Evolutionary conservation across 2,113 vertebrate genomes (phyloP), one percentile per base, ranked within the genome.

Genomic region (Brienomyrus brachyistius): DNA sequence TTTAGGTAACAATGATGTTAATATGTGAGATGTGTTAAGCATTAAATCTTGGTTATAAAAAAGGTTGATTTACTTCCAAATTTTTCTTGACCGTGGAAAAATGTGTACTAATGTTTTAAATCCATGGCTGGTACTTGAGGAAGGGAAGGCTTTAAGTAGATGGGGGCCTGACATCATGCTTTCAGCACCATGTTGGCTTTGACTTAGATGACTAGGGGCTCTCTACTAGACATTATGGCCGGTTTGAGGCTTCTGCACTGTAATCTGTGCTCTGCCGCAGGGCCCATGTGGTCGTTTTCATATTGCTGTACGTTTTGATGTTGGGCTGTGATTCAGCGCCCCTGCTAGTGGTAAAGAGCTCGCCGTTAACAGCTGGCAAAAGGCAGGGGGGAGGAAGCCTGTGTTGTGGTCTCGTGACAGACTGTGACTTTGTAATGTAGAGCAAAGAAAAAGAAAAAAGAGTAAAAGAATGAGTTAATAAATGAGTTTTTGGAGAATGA

Each of bases 281-380:
- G 15, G 59, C 17, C 62, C 84, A 45, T 90, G 89, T 87, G 89
- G 89, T 59, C 87, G 84, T 87, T 86, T 86, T 51, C 83, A 86
- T 86, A 84, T 40, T 9, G 70, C 43, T 82, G 56, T 43, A 84
- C 47, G 77, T 59, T 59, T 70, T 91, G 83, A 87, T 89, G 87
- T 89, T 8, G 40, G 45, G n/a, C 82, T 89, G 83, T 9, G 85
- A 51, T 47, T 13, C 4, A 56, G 50, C 56, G 21, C 48, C 23
- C 59, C n/a, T 80, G 77, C 59, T 86, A 88, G 77, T 50, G 66
- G 80, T 3, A 74, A 52, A 85, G 84, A 86, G 70, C 89, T 43
- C 91, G 56, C 88, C 56, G 82, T 89, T 90, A 90, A 52, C 17
- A 89, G 15, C 31, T 91, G 90, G 56, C 88, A 89, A 27, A 35